Conservation (phyloP, 2,888 invertebrate genomes). For the Notocelia uddmanniana region DNA sequence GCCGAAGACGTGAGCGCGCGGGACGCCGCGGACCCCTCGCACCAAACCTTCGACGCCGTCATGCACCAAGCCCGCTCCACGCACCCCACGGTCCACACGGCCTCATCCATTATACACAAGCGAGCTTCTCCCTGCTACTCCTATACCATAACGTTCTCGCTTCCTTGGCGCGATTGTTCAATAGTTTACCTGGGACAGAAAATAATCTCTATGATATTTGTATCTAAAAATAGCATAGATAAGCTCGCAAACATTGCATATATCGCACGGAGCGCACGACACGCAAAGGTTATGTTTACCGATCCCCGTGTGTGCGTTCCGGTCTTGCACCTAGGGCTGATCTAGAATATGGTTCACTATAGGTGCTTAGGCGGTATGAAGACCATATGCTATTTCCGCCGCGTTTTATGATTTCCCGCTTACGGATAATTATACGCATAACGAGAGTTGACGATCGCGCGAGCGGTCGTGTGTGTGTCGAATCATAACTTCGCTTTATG, state of each 20-base stretch:
- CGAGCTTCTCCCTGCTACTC: conserved; percentile 51
- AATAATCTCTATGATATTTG: conserved; percentile 12
- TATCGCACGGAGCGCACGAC: conserved; percentile 50
- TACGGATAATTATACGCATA: conserved; percentile 68
- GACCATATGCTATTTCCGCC: conserved; percentile 61
- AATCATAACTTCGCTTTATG: conserved; percentile 80
- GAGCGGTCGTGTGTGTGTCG: conserved; percentile 68
- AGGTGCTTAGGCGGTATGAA: conserved; percentile 56
- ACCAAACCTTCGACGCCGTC: conserved; percentile 85
- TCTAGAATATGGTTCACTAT: conserved; percentile 61
- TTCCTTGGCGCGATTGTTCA: not conserved
- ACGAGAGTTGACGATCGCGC: conserved; percentile 52
- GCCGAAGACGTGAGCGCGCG: conserved; percentile 84
- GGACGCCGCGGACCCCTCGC: conserved; percentile 59
- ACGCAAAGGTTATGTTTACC: conserved; percentile 36
- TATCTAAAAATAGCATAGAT: conserved; percentile 38
- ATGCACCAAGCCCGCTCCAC: conserved; percentile 84
- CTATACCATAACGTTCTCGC: not conserved
- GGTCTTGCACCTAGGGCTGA: conserved; percentile 56
- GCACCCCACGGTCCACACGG: conserved; percentile 75
- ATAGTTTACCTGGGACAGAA: not conserved
- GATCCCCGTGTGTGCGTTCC: conserved; percentile 50
- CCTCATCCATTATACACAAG: conserved; percentile 56
- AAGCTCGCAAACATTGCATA: conserved; percentile 47
- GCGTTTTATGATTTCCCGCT: conserved; percentile 66